Conservation (phyloP, 2,797 vertebrate genomes). For the Phylloscopus collybita region DNA sequence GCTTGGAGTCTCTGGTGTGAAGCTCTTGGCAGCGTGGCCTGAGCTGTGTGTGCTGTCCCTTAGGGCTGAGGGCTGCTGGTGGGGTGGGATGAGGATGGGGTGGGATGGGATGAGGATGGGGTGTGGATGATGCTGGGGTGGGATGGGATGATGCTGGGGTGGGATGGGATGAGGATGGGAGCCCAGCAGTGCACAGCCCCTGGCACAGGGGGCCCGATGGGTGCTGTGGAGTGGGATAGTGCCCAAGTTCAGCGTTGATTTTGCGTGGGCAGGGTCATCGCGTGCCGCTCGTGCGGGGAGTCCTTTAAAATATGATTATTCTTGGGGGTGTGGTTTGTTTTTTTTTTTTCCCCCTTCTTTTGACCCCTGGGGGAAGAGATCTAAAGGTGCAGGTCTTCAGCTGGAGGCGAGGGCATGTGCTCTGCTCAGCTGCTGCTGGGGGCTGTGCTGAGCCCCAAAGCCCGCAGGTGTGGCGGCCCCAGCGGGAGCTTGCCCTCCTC, state of each 20-base stretch:
- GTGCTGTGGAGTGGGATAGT: not conserved
- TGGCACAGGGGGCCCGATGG: not conserved
- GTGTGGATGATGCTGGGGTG: too few relatives aligned
- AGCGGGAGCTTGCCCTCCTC: not conserved
- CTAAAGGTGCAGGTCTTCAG: not conserved
- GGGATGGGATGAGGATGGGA: not conserved
- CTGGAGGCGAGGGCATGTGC: not conserved
- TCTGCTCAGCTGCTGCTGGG: not conserved
- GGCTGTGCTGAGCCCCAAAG: not conserved
- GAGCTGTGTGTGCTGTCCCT: not conserved
- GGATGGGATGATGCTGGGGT: not conserved
- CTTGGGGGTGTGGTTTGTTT: too few relatives aligned
- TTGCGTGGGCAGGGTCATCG: not conserved
- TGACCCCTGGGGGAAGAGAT: not conserved
- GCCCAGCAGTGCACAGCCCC: not conserved
- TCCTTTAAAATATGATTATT: not conserved
- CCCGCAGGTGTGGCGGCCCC: not conserved
- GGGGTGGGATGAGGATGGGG: not conserved
- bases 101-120: not conserved
- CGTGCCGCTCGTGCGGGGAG: not conserved
- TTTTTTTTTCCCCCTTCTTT: too few relatives aligned
- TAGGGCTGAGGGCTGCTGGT: not conserved
- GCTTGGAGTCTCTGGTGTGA: not conserved
- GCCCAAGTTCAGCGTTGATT: accelerated
- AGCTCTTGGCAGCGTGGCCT: accelerated